Percentiles rank a stretch among this genome's conserved stretches.
Conservation (phyloP, 2,797 vertebrate species). For the Semotilus atromaculatus region DNA sequence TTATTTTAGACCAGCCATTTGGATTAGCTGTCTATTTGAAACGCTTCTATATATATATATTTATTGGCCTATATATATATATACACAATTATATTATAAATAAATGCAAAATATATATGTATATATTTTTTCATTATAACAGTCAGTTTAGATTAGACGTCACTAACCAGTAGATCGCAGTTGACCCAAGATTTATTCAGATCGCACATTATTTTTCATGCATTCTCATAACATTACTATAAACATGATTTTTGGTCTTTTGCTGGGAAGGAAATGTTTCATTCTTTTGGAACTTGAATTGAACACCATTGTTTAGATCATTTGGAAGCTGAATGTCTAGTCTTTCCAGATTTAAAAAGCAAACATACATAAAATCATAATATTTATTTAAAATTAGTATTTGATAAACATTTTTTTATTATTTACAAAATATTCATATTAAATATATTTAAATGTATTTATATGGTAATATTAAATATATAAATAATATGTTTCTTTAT, state of each 20-base stretch:
- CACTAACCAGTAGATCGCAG: neutral
- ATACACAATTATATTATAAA: too few species aligned
- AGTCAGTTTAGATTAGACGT: neutral
- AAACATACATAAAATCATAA: neutral
- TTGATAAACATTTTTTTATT: neutral
- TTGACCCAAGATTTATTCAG: neutral
- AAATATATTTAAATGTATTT: too few species aligned
- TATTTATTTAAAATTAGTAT: neutral
- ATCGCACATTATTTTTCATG: neutral
- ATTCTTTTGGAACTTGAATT: neutral
- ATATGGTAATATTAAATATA: too few species aligned
- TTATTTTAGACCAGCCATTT: neutral
- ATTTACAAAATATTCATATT: neutral
- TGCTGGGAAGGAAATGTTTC: neutral
- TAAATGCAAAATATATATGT: too few species aligned
- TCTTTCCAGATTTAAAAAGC: neutral
- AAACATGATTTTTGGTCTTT: neutral
- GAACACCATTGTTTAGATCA: neutral
- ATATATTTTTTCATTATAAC: too few species aligned
- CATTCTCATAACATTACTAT: neutral
- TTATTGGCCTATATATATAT: too few species aligned
- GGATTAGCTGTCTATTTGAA: neutral
- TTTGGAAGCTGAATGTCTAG: neutral
- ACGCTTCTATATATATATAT: too few species aligned
- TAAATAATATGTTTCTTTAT: too few species aligned